These are phyloP conservation scores for Protaetia brevitarsis DNA, from an alignment of 1,140 invertebrate genomes.

Conservation along the genomic window DNA sequence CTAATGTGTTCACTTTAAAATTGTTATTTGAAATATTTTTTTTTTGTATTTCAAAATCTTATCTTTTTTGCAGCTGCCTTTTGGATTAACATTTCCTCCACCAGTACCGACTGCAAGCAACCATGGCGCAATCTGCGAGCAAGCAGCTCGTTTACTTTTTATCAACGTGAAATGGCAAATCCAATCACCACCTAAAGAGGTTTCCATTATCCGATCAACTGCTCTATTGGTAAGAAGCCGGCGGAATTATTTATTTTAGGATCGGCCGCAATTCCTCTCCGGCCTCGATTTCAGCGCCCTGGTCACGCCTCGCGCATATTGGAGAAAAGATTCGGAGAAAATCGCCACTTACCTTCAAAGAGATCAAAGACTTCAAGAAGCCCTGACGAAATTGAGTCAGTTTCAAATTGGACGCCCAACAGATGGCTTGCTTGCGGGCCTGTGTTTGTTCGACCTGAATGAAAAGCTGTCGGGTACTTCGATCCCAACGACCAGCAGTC, in stretches of 20 bases:
- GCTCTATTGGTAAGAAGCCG: constrained; percentile 85
- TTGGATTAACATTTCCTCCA: constrained; percentile 37
- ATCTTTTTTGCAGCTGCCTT: constrained; percentile 40
- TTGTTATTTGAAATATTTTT: too few species aligned
- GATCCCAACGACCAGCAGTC: constrained; percentile 40
- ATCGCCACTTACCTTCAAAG: constrained; percentile 56
- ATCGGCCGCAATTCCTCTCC: constrained; percentile 80
- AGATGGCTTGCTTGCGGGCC: constrained; percentile 83
- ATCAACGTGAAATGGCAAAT: constrained; percentile 86
- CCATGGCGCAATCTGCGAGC: constrained; percentile 64
- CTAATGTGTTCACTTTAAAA: too few species aligned
- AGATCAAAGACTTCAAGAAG: constrained; percentile 73
- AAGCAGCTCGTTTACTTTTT: constrained; percentile 83
- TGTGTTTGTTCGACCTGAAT: constrained; percentile 81
- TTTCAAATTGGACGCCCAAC: constrained; percentile 78
- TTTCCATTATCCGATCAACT: constrained; percentile 78
- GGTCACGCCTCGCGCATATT: constrained; percentile 51
- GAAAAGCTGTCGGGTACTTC: constrained; percentile 46
- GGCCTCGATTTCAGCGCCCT: constrained; percentile 68
- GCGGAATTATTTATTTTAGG: constrained; percentile 88
- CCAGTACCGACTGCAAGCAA: constrained; percentile 31
- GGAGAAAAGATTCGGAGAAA: constrained; percentile 42
- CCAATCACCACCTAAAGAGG: constrained; percentile 70
- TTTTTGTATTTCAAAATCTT: not conserved
- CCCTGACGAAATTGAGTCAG: constrained; percentile 70